These are phyloP conservation scores for Anabas testudineus DNA, from an alignment of 2,797 vertebrate species.

Conservation along the genomic window DNA sequence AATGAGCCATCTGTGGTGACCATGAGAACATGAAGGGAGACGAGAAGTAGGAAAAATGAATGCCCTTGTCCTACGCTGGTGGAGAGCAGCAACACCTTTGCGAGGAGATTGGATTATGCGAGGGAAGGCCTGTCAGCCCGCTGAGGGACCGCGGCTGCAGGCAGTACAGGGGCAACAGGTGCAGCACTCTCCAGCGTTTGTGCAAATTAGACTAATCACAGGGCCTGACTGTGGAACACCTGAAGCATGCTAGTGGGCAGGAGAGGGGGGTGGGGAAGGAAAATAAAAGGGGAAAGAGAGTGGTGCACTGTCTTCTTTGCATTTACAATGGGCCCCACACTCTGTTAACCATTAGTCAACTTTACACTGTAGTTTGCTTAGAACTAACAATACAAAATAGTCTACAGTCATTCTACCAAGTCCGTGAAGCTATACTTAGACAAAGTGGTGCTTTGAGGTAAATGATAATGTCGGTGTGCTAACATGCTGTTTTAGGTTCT, in stretches of 20 bases:
- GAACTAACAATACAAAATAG: background rate
- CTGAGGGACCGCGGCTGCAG: slow-evolving; percentile 75
- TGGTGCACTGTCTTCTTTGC: slow-evolving; percentile 13
- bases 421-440: background rate
- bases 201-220: slow-evolving; percentile 84
- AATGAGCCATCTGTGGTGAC: slow-evolving; percentile 75
- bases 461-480: background rate
- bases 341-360: background rate
- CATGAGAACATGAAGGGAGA: slow-evolving; percentile 65
- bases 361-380: background rate
- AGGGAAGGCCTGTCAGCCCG: slow-evolving; percentile 75
- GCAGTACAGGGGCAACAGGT: slow-evolving; percentile 84
- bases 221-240: slow-evolving; percentile 72
- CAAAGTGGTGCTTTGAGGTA: background rate
- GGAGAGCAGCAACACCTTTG: slow-evolving; percentile 56
- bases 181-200: slow-evolving; percentile 67
- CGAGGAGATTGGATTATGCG: slow-evolving; percentile 81
- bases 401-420: no score
- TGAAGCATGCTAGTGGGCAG: slow-evolving; percentile 71
- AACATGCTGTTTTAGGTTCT: background rate
- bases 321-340: background rate
- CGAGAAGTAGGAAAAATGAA: slow-evolving; percentile 64
- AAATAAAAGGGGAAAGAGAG: slow-evolving; percentile 22
- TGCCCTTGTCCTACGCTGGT: slow-evolving; percentile 68
- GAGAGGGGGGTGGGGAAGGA: background rate